Evolutionary conservation across 2,113 vertebrate genomes (phyloP).

Genomic region (Triplophysa tibetana): DNA sequence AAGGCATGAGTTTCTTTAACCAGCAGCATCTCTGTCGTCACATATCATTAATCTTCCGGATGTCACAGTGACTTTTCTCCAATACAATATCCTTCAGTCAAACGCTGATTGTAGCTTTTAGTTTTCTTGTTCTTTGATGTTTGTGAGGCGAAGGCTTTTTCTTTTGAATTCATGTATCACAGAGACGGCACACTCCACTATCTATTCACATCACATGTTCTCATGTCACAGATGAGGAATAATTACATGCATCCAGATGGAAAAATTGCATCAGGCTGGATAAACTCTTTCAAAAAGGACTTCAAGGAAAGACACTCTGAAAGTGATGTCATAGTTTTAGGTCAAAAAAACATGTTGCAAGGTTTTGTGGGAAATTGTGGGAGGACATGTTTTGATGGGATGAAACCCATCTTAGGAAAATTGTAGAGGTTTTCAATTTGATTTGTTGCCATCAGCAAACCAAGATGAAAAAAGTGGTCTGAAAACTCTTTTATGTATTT

Average conservation of each 20-base stretch:
- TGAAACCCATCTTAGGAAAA: background rate
- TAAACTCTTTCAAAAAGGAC: constrained; percentile 30
- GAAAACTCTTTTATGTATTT: too few species aligned
- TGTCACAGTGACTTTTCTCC: constrained; percentile 32
- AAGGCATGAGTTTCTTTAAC: constrained; percentile 12
- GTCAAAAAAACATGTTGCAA: background rate
- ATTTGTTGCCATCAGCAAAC: background rate
- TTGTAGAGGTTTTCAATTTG: background rate
- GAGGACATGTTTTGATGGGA: background rate
- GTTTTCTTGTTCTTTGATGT: constrained; percentile 50
- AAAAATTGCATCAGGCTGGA: constrained; percentile 23
- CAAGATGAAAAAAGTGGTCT: too few species aligned
- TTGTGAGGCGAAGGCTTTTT: constrained; percentile 31
- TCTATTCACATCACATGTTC: constrained; percentile 35
- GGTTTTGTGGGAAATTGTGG: background rate
- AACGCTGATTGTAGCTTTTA: constrained; percentile 46
- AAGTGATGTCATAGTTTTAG: background rate
- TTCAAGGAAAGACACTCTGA: background rate
- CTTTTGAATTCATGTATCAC: constrained; percentile 37
- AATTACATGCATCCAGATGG: constrained; percentile 40
- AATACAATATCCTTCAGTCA: constrained; percentile 44
- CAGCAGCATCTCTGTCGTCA: constrained; percentile 25
- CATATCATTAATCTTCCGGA: constrained; percentile 42
- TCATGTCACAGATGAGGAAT: constrained; percentile 22
- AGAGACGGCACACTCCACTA: background rate